A percentile compares a stretch with the other conserved stretches of the same genome.
Evolutionary conservation across 2,113 vertebrate species (phyloP).

Genomic region (Hepsetus odoe): DNA sequence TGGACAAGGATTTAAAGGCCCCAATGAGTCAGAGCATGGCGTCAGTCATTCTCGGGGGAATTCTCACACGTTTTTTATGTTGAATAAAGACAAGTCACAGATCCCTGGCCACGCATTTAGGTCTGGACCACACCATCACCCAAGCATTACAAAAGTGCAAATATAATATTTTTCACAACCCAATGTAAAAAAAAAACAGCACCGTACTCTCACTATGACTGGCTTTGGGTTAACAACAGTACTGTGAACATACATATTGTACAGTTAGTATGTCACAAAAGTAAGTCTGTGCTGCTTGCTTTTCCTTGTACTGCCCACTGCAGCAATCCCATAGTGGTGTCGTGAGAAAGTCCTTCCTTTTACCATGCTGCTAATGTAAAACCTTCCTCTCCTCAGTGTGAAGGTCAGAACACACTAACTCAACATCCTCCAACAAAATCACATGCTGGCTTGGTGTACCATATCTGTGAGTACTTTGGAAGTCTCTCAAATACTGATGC

Average conservation of each 20-base stretch:
- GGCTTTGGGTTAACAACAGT: background rate
- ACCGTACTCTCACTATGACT: background rate
- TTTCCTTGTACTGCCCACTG: constrained; percentile 15
- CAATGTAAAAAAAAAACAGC: too few relatives aligned
- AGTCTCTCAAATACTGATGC: background rate
- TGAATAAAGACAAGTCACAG: too few relatives aligned
- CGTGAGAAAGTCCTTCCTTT: constrained; percentile 13
- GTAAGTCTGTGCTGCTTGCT: constrained; percentile 49
- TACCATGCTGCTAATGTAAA: constrained; percentile 11
- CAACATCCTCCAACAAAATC: constrained; percentile 13
- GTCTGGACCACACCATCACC: too few relatives aligned
- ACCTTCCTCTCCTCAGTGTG: constrained; percentile 16
- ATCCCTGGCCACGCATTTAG: too few relatives aligned
- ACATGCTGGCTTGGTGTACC: constrained; percentile 3
- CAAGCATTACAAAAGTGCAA: too few relatives aligned
- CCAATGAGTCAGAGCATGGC: too few relatives aligned
- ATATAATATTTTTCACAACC: too few relatives aligned
- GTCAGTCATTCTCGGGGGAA: too few relatives aligned
- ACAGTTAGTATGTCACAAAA: too few relatives aligned
- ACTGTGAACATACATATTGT: constrained; percentile 32
- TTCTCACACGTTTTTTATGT: too few relatives aligned
- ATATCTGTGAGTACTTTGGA: constrained; percentile 2
- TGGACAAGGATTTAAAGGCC: too few relatives aligned
- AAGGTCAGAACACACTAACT: constrained; percentile 15
- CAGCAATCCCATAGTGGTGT: constrained; percentile 16